These are phyloP conservation scores for Champsocephalus esox DNA, from an alignment of 2,797 vertebrate genomes.

Conservation along the genomic window DNA sequence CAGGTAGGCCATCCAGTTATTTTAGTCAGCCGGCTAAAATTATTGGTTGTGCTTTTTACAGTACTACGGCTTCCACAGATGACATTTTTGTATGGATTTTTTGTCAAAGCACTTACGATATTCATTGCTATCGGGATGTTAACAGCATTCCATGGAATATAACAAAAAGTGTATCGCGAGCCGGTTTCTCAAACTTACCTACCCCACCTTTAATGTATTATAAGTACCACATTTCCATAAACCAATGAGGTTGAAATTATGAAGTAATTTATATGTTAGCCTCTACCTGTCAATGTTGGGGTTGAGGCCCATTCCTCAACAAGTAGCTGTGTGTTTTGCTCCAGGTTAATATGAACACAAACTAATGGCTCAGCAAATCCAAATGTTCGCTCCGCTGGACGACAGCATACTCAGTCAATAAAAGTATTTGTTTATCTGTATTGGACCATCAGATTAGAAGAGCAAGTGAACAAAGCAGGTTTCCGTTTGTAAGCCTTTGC, in stretches of 20 bases:
- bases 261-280: not conserved
- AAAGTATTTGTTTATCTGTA: not conserved
- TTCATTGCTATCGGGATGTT: too few species aligned
- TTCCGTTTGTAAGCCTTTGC: not conserved
- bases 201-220: not conserved
- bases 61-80: too few species aligned
- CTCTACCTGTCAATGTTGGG: not conserved
- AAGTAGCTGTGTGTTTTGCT: not conserved
- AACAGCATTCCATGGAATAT: too few species aligned
- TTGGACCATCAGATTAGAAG: not conserved
- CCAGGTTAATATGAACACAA: slow-evolving; percentile 7
- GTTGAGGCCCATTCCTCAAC: not conserved
- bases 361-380: not conserved
- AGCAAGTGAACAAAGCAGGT: not conserved
- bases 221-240: not conserved
- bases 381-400: not conserved
- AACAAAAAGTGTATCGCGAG: too few species aligned
- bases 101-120: too few species aligned
- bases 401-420: not conserved
- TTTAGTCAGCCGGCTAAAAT: too few species aligned
- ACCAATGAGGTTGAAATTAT: not conserved
- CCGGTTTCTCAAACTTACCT: too few species aligned
- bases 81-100: too few species aligned
- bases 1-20: too few species aligned
- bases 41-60: too few species aligned